Conservation (phyloP, 2,888 invertebrate genomes). For the Conchocele bisecta region DNA sequence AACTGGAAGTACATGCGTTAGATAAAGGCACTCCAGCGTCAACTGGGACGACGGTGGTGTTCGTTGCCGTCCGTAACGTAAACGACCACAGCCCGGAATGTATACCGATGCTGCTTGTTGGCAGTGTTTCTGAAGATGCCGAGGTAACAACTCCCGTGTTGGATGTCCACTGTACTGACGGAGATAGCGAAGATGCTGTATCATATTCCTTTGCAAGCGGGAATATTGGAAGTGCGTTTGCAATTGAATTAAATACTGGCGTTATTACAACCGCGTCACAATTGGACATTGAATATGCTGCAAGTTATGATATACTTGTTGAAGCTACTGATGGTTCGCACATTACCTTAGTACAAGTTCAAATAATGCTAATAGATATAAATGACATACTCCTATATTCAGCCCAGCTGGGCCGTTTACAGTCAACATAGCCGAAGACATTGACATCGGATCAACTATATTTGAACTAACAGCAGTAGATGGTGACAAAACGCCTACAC, state of each 20-base stretch:
- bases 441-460: conserved; percentile 52
- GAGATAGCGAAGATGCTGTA: conserved; percentile 56
- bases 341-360: conserved; percentile 92
- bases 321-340: conserved; percentile 85
- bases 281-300: conserved; percentile 65
- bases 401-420: conserved; percentile 52
- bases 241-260: conserved; percentile 55
- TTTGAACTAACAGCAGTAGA: conserved; percentile 65
- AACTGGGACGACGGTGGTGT: conserved; percentile 52
- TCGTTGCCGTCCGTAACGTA: conserved; percentile 63
- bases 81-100: conserved; percentile 70
- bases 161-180: conserved; percentile 62
- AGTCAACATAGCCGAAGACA: conserved; percentile 48
- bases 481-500: conserved; percentile 56
- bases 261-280: conserved; percentile 47
- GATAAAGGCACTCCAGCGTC: conserved; percentile 61
- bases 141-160: conserved; percentile 51
- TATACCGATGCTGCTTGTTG: conserved; percentile 33
- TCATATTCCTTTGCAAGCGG: conserved; percentile 46
- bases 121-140: conserved; percentile 62
- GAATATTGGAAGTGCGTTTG: conserved; percentile 54
- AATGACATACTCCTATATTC: conserved; percentile 71
- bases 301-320: conserved; percentile 60
- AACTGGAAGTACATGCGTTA: conserved; percentile 60
- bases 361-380: conserved; percentile 61